Base-by-base conservation (phyloP, 1,140 invertebrate genomes). In the Idris sp. region DNA sequence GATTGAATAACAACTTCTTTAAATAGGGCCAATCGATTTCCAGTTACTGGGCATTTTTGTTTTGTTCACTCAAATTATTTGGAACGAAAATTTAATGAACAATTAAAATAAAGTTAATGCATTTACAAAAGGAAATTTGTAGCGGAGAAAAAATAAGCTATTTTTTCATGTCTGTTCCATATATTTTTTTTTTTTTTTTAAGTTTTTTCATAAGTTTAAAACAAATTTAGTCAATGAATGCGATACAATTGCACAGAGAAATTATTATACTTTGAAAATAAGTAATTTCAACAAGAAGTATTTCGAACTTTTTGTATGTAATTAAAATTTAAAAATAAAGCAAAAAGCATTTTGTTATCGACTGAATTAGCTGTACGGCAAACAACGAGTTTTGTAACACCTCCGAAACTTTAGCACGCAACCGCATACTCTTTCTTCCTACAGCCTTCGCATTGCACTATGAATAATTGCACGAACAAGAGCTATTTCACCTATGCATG, bases 341-440 rank as follows among this genome's bases (percentile, higher is more conserved):
- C 6, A 30, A 46, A 41, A 22, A 22, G 10, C 8, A n/a, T 22
- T 22, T 22, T 22, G 19, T 35, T 58, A 58, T 64, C 61, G 31
- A 36, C 13, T 25, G 33, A 40, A 43, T 56, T 68, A 59, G 59
- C n/a, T n/a, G 22, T 38, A 18, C 49, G 49, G 8, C 15, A 16
- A 68, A 58, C 13, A 30, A 58, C 41, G 25, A 19, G 6, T 19
- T 16, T 3, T 16, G 25, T 11, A 75, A 56, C 51, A 61, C 56
- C 58, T 44, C 8, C 53, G 25, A 54, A 38, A 51, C 43, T 62
- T 51, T 68, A 31, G 44, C 64, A 68, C 49, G 72, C 64, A 62
- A 65, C 61, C 46, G 62, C 59, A n/a, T n/a, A 41, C 65, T 75
- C 53, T 61, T 74, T 56, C 56, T 62, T 59, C 10, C 4, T 18